Conservation (phyloP, 1,140 invertebrate genomes). For the Monochamus saltuarius region DNA sequence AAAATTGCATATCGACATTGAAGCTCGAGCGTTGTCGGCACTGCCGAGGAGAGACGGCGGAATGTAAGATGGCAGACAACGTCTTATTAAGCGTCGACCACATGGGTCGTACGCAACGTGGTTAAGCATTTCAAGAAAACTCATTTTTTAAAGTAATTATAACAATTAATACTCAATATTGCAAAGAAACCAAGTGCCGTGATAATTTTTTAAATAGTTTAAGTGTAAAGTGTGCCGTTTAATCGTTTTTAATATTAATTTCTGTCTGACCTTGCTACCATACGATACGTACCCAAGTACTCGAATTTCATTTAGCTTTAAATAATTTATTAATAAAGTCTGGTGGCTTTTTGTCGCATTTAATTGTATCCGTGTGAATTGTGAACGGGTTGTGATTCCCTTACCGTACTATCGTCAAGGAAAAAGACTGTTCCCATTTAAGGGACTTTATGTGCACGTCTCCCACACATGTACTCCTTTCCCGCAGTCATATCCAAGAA, state of each 20-base stretch:
- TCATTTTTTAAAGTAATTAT: background rate
- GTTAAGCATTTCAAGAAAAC: constrained; percentile 21
- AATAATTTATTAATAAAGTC: background rate
- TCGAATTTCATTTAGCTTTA: constrained; percentile 9
- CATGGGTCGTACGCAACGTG: constrained; percentile 51
- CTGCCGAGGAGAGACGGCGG: constrained; percentile 28
- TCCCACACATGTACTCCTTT: constrained; percentile 28
- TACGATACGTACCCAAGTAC: constrained; percentile 22
- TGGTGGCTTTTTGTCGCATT: background rate
- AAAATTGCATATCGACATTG: background rate
- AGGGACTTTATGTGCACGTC: constrained; percentile 23
- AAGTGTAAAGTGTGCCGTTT: constrained; percentile 2
- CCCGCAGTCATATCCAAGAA: constrained; percentile 37
- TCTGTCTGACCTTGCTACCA: constrained; percentile 35
- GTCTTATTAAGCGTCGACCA: constrained; percentile 48
- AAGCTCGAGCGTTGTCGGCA: background rate
- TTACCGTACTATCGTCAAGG: constrained; percentile 15
- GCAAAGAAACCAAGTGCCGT: too few species aligned
- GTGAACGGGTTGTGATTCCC: constrained; percentile 29
- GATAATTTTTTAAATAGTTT: constrained; percentile 4
- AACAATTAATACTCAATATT: too few species aligned
- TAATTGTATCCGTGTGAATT: constrained; percentile 12
- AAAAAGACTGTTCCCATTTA: constrained; percentile 29
- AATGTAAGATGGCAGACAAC: constrained; percentile 43
- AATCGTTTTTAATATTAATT: constrained; percentile 5